phyloP scores from a whole-genome alignment of 2,797 vertebrate genomes.

The Arremon aurantiirostris region DNA sequence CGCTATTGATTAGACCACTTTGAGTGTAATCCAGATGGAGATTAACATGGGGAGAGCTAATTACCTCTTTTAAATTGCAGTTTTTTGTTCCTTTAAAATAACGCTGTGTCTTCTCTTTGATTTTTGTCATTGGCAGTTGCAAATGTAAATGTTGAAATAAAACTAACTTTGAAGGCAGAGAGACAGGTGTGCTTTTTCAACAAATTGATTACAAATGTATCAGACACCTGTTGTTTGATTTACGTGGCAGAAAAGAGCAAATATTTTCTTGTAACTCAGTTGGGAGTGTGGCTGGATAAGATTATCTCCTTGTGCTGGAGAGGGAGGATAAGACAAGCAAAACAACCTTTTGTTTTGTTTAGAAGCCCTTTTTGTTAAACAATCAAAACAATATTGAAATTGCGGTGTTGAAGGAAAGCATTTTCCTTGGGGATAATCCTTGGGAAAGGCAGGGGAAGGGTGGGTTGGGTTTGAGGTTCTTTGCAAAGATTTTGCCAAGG shows the following conservation, averaged over 20 bases:
- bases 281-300: background rate
- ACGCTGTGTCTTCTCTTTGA: background rate
- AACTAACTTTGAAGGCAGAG: background rate
- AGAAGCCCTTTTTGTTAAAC: background rate
- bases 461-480: background rate
- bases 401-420: background rate
- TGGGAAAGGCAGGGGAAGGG: background rate
- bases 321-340: background rate
- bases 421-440: background rate
- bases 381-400: background rate
- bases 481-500: background rate
- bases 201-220: background rate
- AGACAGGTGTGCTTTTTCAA: background rate
- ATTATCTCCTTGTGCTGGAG: conserved; percentile 25
- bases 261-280: conserved; percentile 41
- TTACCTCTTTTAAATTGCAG: background rate
- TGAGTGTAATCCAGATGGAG: background rate
- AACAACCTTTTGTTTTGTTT: background rate
- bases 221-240: background rate
- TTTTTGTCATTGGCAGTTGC: background rate
- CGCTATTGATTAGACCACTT: background rate
- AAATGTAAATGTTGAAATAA: conserved; percentile 29
- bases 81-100: background rate
- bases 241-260: background rate
- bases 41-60: background rate